These are phyloP conservation scores for Calycopis cecrops DNA, from an alignment of 1,140 invertebrate species.

Conservation along the genomic window DNA sequence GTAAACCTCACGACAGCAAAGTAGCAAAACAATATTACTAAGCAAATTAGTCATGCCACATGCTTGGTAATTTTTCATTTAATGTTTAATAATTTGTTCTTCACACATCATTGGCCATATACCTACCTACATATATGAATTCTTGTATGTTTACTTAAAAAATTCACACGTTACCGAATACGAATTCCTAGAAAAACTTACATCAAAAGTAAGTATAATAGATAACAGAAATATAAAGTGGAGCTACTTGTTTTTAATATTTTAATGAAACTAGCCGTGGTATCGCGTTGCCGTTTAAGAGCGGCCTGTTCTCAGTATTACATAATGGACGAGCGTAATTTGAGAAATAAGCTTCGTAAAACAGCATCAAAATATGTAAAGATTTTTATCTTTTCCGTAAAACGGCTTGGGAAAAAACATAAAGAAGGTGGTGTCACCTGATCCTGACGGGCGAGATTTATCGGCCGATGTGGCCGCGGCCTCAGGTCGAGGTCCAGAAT, in stretches of 20 bases:
- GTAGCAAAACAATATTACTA: too few relatives aligned
- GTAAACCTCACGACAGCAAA: too few relatives aligned
- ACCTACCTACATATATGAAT: too few relatives aligned
- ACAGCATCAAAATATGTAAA: conserved; percentile 75
- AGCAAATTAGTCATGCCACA: too few relatives aligned
- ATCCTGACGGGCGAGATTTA: conserved; percentile 71
- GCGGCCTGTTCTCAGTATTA: conserved; percentile 60
- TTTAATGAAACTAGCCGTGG: conserved; percentile 16
- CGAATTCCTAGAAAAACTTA: conserved; percentile 7
- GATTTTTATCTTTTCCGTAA: conserved; percentile 76
- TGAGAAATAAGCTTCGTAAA: conserved; percentile 69
- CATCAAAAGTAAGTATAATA: not conserved
- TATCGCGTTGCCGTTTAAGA: conserved; percentile 33
- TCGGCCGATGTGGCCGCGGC: conserved; percentile 61
- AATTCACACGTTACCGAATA: too few relatives aligned
- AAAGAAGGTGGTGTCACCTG: conserved; percentile 76
- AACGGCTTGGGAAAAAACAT: conserved; percentile 76
- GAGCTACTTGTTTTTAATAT: conserved; percentile 21
- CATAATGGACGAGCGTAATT: conserved; percentile 69
- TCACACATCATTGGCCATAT: too few relatives aligned
- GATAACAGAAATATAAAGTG: conserved; percentile 1
- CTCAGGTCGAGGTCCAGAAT: conserved; percentile 56
- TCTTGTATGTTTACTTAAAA: too few relatives aligned
- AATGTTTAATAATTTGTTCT: too few relatives aligned
- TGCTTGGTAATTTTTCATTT: too few relatives aligned